Conservation (phyloP, 2,113 vertebrate genomes). For the Pimephales promelas region DNA sequence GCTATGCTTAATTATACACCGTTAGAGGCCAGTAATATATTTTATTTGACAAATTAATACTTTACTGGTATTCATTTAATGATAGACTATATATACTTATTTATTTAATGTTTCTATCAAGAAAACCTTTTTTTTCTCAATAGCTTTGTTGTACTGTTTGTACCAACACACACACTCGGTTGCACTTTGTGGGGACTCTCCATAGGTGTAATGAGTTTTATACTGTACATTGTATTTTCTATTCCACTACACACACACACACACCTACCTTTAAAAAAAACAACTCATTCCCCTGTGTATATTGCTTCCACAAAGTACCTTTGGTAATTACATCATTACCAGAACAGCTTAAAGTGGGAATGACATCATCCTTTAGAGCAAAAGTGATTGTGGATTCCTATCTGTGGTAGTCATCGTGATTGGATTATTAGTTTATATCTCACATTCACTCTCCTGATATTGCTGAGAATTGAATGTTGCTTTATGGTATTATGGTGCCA, state of each 20-base stretch:
- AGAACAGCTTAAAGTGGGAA: slow-evolving; percentile 30
- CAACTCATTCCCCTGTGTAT: slow-evolving; percentile 3
- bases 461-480: not conserved
- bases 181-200: no score
- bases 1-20: not conserved
- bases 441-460: not conserved
- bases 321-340: slow-evolving; percentile 33
- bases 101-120: not conserved
- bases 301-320: slow-evolving; percentile 18
- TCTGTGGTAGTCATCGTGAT: not conserved
- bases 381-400: slow-evolving; percentile 27
- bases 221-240: no score
- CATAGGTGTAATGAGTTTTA: no score
- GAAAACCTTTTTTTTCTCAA: not conserved
- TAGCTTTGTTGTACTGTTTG: not conserved
- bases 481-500: not conserved
- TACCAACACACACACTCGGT: not conserved
- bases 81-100: not conserved
- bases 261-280: not conserved
- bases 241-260: no score
- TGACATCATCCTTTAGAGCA: slow-evolving; percentile 26
- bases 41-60: not conserved
- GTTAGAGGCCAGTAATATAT: no score
- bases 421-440: slow-evolving; percentile 17
- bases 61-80: not conserved